Evolutionary conservation across 2,113 vertebrate species (phyloP), one percentile per base, ranked within the genome.

Genomic region (Stigmatopora nigra): DNA sequence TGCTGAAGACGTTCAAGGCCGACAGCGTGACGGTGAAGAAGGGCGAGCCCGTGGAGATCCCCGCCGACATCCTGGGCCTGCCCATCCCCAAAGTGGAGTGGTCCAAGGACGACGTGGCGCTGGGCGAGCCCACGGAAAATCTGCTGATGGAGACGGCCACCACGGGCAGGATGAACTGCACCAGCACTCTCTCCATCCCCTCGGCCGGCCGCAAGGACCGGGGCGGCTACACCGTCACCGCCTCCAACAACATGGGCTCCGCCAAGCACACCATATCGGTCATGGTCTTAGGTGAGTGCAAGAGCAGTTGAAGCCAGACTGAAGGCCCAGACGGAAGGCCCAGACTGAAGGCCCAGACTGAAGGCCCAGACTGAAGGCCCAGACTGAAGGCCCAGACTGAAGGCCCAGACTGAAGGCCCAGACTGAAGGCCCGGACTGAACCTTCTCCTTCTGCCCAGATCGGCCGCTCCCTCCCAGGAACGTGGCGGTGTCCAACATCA

Each of bases 71-170:
- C 61, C 91, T 95, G 9, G 97, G 97, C 25, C 92, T 99, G 16
- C 97, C 97, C 52, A 90, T 98, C 82, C 97, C 97, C 1, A 98
- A 94, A 79, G 88, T 98, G 25, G 95, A 99, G 76, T 99, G 97
- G 97, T 83, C 91, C 63, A 98, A 98, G 83, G 90, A 97, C 48
- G 96, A 98, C 16, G 90, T 92, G 47, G 67, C 94, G 63, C 93
- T 99, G 17, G 88, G 85, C 0, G 88, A 92, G 75, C 77, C 93
- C 64, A 92, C 92, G 0, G 84, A 90, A 63, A 81, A 83, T 47
- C 86, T 96, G 63, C 84, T 93, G 62, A 92, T 98, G 64, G 92
- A 92, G 19, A 97, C 94, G 4, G 86, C 92, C 75, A 92, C 92
- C 79, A 77, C 94, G 8, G 92, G 94, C 61, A 92, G 97, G 82